Conservation (phyloP, 2,113 vertebrate species). For the Callipepla californica region DNA sequence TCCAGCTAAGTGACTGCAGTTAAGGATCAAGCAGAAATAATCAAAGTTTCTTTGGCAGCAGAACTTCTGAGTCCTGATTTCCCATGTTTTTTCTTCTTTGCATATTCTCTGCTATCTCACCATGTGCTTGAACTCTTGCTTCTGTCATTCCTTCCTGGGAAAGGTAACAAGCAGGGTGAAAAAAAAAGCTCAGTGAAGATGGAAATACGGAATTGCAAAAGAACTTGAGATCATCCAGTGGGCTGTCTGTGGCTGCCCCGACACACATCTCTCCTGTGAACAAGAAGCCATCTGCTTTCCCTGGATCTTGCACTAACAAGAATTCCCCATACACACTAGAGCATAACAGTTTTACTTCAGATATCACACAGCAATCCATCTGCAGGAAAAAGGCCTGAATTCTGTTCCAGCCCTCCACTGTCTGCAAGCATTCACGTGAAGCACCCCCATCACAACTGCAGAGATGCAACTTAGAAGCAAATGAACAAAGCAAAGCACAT, state of each 20-base stretch:
- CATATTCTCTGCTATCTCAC: not conserved
- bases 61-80: not conserved
- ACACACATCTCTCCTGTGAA: not conserved
- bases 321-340: not conserved
- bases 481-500: not conserved
- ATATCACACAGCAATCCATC: not conserved
- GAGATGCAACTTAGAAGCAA: not conserved
- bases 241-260: not conserved
- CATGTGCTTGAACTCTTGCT: not conserved
- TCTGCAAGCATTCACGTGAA: not conserved
- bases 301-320: not conserved
- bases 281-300: not conserved
- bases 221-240: not conserved
- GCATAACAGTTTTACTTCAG: not conserved
- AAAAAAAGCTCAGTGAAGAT: not conserved
- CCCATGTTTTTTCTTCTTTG: not conserved
- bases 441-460: not conserved
- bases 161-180: not conserved
- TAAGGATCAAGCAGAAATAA: not conserved
- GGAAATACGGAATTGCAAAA: not conserved
- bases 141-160: not conserved
- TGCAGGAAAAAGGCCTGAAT: not conserved
- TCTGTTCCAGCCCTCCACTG: not conserved
- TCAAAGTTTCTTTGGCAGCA: not conserved
- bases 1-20: not conserved